Percentiles rank a stretch among this genome's conserved stretches.
Conservation (phyloP, 2,113 vertebrate genomes). For the Daubentonia madagascariensis region DNA sequence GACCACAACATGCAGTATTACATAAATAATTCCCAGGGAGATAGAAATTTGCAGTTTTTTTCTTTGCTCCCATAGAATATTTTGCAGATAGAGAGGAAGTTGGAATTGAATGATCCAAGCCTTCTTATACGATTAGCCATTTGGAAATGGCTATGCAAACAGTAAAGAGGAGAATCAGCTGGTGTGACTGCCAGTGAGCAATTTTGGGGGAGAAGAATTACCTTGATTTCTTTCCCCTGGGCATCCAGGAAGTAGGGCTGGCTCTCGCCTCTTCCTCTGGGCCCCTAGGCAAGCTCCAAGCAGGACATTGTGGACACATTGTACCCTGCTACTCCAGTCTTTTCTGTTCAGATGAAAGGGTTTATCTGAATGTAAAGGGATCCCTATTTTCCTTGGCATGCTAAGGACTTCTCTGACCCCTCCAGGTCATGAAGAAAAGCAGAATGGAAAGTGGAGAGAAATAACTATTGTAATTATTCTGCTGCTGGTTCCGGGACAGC, state of each 20-base stretch:
- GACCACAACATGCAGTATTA: background rate
- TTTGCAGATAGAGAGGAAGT: background rate
- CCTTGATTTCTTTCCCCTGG: background rate
- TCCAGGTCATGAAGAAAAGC: background rate
- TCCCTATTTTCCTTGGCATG: background rate
- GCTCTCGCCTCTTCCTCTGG: background rate
- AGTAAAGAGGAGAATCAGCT: background rate
- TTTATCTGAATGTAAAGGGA: background rate
- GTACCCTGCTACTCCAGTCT: background rate
- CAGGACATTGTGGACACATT: background rate
- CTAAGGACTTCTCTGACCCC: background rate
- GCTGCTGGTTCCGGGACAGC: background rate
- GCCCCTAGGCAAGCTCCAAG: background rate
- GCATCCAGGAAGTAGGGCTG: background rate
- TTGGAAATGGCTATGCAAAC: background rate
- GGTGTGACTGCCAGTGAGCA: background rate
- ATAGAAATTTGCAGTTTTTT: background rate
- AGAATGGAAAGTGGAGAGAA: background rate
- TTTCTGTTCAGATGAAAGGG: background rate
- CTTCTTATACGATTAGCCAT: background rate
- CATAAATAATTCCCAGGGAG: background rate
- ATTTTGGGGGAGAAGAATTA: background rate
- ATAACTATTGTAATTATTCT: background rate
- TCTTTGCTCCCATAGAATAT: background rate
- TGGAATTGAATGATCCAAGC: background rate